Base-by-base conservation (phyloP, 2,113 vertebrate species). In the Notechis scutatus region DNA sequence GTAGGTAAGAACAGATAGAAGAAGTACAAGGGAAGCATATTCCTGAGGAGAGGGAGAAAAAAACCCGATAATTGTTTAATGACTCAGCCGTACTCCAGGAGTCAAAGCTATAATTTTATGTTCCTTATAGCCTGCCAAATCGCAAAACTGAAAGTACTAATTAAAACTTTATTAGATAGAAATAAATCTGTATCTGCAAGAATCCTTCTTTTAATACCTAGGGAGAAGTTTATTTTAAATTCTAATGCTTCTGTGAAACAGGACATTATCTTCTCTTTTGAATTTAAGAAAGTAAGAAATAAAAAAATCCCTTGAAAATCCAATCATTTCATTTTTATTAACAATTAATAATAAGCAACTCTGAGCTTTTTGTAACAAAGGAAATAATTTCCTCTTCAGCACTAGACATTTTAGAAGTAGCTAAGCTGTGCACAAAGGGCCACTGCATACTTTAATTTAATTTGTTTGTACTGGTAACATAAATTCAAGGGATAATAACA, bases 91-190 rank as follows among this genome's bases (percentile, higher is more conserved):
- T 90, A 90, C 74, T 64, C 47, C 74, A 54, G n/a, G n/a, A 47
- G 12, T 90, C 81, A 93, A 52, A 64, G 34, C 86, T 93, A 61
- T 93, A 93, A 64, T 90, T 93, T 93, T 93, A 93, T 93, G 56
- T 61, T 89, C 90, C 88, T 90, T 90, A 93, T 89, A 93, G 87
- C 89, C 81, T 90, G 89, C 89, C 90, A 89, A 85, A 87, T 87
- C 54, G 56, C 92, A 93, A 93, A 93, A 93, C 85, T 93, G 92
- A 86, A 93, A 93, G 89, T 93, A 89, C 89, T 93, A 93, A 90
- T 93, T 93, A 93, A 93, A 93, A 93, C 92, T 93, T 93, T 93
- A 93, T 93, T 93, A 69, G 74, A 59, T 42, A 54, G 92, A 90
- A 93, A 93, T 93, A 93, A 93, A 93, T 93, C 56, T 90, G 56